Evolutionary conservation across 2,888 invertebrate genomes (phyloP), one percentile per base, ranked within the genome.

Genomic region (Coenonympha arcania): DNA sequence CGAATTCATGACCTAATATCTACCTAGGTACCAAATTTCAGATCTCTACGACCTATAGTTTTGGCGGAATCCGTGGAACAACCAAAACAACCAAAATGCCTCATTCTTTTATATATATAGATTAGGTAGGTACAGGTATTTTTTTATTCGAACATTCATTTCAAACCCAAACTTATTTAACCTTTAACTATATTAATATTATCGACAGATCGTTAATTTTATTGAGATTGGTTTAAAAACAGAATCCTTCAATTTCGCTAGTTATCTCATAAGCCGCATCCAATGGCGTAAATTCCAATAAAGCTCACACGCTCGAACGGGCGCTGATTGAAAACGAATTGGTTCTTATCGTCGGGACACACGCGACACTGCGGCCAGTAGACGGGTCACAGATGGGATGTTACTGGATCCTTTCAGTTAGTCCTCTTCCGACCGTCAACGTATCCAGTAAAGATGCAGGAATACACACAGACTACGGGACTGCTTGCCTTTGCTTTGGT

Each of bases 401-500:
- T 36, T 11, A 16, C 8, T 28, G 39, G 37, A 13, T 41, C 36
- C 45, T 33, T 37, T n/a, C 54, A 55, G n/a, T n/a, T n/a, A n/a
- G 54, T 54, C 41, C 22, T 16, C 6, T 34, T 3, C 42, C 42
- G 39, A 48, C 40, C 55, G 22, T n/a, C 31, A 26, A 22, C 50
- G 44, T 13, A 45, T 36, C 22, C 20, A 42, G 48, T 9, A 16
- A 60, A 54, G 56, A 63, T 59, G 61, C 60, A 59, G 48, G 54
- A 52, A 24, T 50, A 57, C 20, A 48, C 42, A 6, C 45, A 52
- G 15, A 40, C 48, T 4, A 24, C 48, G 15, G 53, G 53, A 34
- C 56, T 66, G 31, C 19, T 70, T 42, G 76, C 82, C 24, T 82
- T 84, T 55, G 68, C 68, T 1, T 69, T 85, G 46, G 75, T 94